Evolutionary conservation across 2,797 vertebrate species (phyloP), one percentile per base, ranked within the genome.

Genomic region (Danio choprae): DNA sequence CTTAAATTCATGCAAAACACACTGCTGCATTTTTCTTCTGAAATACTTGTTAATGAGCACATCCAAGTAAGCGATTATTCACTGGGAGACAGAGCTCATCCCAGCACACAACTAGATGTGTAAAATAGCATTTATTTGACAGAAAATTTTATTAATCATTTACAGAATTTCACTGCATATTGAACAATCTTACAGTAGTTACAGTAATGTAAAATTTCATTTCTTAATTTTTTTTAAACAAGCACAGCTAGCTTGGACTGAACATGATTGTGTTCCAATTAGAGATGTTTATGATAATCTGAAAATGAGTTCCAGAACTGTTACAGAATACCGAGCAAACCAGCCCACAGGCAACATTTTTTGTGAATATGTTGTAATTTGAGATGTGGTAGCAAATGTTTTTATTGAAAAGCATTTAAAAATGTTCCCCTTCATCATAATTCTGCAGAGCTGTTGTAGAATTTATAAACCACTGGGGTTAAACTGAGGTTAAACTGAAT

Each of bases 371-470:
- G 81, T 92, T 93, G 94, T 92, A 94, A 94, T 94, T 93, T 91
- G 91, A 91, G 93, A 92, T 87, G 91, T 91, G 91, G 90, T 89
- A 88, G 84, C 82, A 82, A 88, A 85, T 90, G 86, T 91, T 91
- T 91, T 89, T 89, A 90, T 89, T 88, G 87, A 84, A 91, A 93
- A 92, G 90, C 90, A 93, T 92, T 93, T 93, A 93, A 90, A 90
- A 92, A 92, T 90, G 89, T 79, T 80, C 85, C 87, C 81, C 81
- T 71, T 78, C 46, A 22, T 41, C 9, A 2, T 56, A 67, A 8
- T 9, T 38, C 38, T 48, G 43, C 59, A 76, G 20, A 44, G 83
- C 77, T 88, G 84, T 89, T 87, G 84, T 64, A 85, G 79, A 87
- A 87, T 88, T 87, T 84, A 84, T 73, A 87, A 89, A 46, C 10